These are phyloP conservation scores for Orycteropus afer DNA, from an alignment of 2,113 vertebrate species.

Conservation along the genomic window DNA sequence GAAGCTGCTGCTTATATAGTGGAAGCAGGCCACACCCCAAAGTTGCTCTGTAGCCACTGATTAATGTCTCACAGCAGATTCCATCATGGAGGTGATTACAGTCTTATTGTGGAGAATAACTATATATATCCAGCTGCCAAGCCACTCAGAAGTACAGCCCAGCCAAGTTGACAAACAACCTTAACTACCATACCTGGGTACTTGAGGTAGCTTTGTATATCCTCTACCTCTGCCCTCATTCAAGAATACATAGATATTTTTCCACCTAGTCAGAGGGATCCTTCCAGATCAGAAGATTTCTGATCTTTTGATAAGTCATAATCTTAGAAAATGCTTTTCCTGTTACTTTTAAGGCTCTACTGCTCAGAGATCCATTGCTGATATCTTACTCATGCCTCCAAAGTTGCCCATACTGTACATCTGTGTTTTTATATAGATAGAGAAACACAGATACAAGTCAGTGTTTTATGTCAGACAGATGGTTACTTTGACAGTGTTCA, in stretches of 20 bases:
- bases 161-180: too few species aligned
- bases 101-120: too few species aligned
- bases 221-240: neutral
- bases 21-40: too few species aligned
- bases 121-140: too few species aligned
- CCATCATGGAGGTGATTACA: too few species aligned
- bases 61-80: too few species aligned
- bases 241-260: neutral
- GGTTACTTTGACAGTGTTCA: neutral
- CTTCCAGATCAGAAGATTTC: neutral
- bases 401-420: neutral
- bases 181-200: too few species aligned
- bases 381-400: neutral
- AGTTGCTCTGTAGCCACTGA: too few species aligned
- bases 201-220: neutral
- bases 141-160: too few species aligned
- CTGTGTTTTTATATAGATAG: neutral
- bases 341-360: neutral
- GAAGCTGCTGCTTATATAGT: too few species aligned
- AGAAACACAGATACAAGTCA: neutral
- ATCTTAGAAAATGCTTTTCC: neutral
- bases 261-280: neutral
- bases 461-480: neutral
- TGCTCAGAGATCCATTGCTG: neutral
- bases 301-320: neutral